Evolutionary conservation across 1,140 invertebrate species (phyloP), one percentile per base, ranked within the genome.

Genomic region (Oncopodura yosiiana): DNA sequence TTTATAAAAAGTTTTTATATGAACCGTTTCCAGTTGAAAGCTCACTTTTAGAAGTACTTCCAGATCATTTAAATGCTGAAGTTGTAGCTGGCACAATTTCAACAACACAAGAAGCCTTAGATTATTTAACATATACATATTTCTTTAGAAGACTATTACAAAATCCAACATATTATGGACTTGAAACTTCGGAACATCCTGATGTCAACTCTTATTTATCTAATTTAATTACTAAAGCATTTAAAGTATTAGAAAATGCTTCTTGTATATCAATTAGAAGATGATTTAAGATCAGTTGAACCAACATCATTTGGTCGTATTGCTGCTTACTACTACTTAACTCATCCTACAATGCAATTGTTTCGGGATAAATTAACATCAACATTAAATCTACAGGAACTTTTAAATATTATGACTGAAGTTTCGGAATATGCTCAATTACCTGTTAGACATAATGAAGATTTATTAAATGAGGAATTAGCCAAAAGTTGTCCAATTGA

Each of bases 21-120:
- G 93, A 99, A 69, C 96, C 96, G 0, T 99, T 99, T 70, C 96
- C 96, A 0, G 94, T 99, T 0, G 96, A 99, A 70, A 98, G 94
- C 0, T 94, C 84, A 69, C 71, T 99, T 14, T 70, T 97, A 6
- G 78, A 81, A 49, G 94, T 96, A 0, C 69, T 99, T 12, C 80
- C 94, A 1, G 95, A 99, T 72, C 96, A 99, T 71, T 77, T 99
- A 41, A 99, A 99, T 73, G 96, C 96, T 2, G 96, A 99, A 76
- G 87, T 98, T 41, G 79, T 80, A 12, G 65, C 63, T 19, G 91
- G 88, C 58, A 97, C 93, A 0, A 87, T 99, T 26, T 78, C 81
- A 60, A 85, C 80, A 0, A 94, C 93, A 71, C 89, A 96, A 70
- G 88, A 95, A 57, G 85, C 94, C 16, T 74, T 99, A 41, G 93